phyloP scores from a whole-genome alignment of 1,140 invertebrate species.

The Orchestia grillus region DNA sequence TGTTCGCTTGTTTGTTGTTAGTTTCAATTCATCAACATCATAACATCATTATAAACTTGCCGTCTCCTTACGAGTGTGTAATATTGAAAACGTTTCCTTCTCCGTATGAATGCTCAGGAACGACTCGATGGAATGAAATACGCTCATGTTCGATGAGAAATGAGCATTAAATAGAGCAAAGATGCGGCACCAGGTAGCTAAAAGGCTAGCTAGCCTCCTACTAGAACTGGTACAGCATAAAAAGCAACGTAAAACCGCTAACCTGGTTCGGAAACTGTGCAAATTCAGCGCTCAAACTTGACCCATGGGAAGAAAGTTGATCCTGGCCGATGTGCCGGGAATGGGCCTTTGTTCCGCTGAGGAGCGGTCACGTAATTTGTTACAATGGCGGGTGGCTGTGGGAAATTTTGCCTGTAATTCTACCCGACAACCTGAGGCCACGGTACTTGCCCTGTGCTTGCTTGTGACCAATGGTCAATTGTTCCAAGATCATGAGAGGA shows the following conservation, averaged over 20 bases:
- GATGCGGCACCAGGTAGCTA: background rate
- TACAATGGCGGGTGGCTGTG: background rate
- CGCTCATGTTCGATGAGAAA: too few species aligned
- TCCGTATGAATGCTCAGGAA: background rate
- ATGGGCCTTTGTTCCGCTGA: conserved; percentile 5
- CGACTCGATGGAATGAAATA: background rate
- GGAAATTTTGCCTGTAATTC: conserved; percentile 8
- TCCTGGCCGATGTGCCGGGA: background rate
- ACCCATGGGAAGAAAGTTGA: conserved; percentile 7
- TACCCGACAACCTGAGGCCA: background rate
- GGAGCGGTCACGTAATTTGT: background rate
- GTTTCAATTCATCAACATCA: background rate
- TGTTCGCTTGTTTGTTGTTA: background rate
- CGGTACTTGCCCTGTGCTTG: background rate
- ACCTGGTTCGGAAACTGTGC: background rate
- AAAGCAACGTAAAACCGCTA: background rate
- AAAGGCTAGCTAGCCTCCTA: background rate
- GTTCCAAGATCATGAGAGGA: background rate
- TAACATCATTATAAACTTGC: background rate
- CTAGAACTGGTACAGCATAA: background rate
- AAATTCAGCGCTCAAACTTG: background rate
- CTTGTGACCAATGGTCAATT: background rate
- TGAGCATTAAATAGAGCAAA: background rate
- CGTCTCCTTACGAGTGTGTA: background rate
- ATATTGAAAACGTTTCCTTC: background rate